Conservation (phyloP, 2,888 invertebrate genomes). For the Empis stercorea region DNA sequence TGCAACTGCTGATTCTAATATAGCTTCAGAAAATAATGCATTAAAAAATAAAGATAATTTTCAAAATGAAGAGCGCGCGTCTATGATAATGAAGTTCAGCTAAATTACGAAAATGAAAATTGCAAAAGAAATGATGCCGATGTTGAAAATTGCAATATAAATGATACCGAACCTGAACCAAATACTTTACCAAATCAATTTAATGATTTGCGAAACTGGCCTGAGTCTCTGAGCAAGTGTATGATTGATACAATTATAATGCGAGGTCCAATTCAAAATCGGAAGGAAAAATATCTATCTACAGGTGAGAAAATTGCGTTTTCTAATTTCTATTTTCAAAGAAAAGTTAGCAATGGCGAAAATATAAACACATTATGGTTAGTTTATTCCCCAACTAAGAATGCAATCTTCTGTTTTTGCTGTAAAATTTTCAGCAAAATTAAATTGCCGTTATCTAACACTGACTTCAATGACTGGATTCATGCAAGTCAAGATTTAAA, state of each 20-base stretch:
- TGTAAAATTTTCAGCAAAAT: neutral
- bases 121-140: too few species aligned
- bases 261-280: neutral
- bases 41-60: too few species aligned
- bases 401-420: slow-evolving; percentile 3
- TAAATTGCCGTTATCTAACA: slow-evolving; percentile 1
- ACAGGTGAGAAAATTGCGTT: neutral
- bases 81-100: too few species aligned
- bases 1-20: too few species aligned
- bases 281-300: neutral
- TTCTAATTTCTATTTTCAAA: neutral
- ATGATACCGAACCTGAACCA: too few species aligned
- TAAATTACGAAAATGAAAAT: too few species aligned
- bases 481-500: neutral
- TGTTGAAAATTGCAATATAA: too few species aligned
- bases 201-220: neutral
- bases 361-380: neutral
- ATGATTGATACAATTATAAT: neutral
- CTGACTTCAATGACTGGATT: slow-evolving; percentile 1
- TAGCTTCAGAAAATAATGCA: too few species aligned
- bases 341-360: slow-evolving; percentile 1
- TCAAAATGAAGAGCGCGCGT: too few species aligned
- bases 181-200: neutral
- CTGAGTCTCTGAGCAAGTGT: neutral
- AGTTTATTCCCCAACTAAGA: neutral